Base-by-base conservation (phyloP, 2,797 vertebrate species). In the Cossypha polioptera region DNA sequence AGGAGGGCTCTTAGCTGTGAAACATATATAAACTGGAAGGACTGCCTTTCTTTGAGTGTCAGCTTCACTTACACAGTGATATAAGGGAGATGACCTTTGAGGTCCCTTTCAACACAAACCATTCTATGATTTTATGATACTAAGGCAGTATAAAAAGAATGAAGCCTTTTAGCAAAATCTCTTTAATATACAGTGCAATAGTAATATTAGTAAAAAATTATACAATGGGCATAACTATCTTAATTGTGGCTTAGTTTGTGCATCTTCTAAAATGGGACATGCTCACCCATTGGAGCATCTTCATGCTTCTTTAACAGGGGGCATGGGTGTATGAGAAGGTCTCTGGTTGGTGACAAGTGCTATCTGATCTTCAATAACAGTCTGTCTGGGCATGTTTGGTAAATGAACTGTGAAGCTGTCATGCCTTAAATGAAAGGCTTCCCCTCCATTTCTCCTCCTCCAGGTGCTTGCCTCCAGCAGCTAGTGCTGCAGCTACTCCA, bases 341-440 rank as follows among this genome's bases (percentile, higher is more conserved):
- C 55, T 68, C 43, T 51, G 55, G 11, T 36, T 25, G 42, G 26
- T 48, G 50, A n/a, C 20, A 50, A 62, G 26, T 31, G 22, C 43
- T 45, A 43, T n/a, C 18, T 86, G 50, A 80, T 63, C 51, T 29
- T 13, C 67, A 88, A 11, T 75, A 63, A 50, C 18, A 66, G 53
- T 55, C 19, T 2, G 0, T 36, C 16, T 1, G 0, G 21, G 9
- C 3, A 2, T 76, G 65, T 76, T 83, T 72, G 33, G 28, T 75
- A 45, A 4, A 28, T 43, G 15, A 55, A 28, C 38, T 40, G 20
- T 40, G 12, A 58, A 54, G 26, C 7, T 63, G n/a, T 51, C 45
- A 36, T 7, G 21, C 5, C 25, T 71, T 54, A 59, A 84, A 63
- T 35, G 11, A 78, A 87, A 81, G 15, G 3, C 16, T 33, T 85